phyloP scores from a whole-genome alignment of 2,797 vertebrate species.

The Luscinia megarhynchos region DNA sequence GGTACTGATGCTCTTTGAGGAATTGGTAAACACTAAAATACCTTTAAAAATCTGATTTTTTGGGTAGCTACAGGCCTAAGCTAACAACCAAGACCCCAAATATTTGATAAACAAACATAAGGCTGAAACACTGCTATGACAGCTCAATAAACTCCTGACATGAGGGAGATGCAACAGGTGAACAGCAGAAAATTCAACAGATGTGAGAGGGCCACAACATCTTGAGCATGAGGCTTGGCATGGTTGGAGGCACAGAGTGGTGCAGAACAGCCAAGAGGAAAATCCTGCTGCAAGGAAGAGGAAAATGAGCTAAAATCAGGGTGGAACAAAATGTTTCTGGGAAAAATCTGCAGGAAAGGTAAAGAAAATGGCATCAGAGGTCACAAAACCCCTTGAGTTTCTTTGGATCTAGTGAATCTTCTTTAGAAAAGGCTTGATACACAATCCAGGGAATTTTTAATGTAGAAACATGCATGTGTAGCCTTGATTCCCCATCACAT shows the following conservation, averaged over 20 bases:
- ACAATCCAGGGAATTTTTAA: fast-evolving
- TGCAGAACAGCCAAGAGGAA: not conserved
- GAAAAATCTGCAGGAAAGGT: not conserved
- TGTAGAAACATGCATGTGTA: fast-evolving
- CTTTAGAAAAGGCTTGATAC: not conserved
- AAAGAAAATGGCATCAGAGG: not conserved
- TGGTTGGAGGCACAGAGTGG: not conserved
- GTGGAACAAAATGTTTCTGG: not conserved
- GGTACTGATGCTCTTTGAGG: not conserved
- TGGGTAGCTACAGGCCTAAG: not conserved
- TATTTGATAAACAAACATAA: not conserved
- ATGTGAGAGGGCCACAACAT: fast-evolving
- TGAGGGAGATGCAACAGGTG: not conserved
- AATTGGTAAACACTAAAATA: not conserved
- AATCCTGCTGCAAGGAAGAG: not conserved
- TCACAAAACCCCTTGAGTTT: not conserved
- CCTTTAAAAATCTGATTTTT: not conserved
- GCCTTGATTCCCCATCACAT: not conserved
- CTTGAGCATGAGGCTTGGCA: not conserved
- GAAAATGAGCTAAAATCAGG: not conserved
- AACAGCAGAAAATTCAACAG: not conserved
- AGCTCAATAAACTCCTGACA: not conserved
- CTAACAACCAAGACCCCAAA: not conserved
- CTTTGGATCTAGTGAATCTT: not conserved
- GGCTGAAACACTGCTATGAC: not conserved